These are phyloP conservation scores for Avahi laniger DNA, from an alignment of 2,797 vertebrate species.

Conservation along the genomic window DNA sequence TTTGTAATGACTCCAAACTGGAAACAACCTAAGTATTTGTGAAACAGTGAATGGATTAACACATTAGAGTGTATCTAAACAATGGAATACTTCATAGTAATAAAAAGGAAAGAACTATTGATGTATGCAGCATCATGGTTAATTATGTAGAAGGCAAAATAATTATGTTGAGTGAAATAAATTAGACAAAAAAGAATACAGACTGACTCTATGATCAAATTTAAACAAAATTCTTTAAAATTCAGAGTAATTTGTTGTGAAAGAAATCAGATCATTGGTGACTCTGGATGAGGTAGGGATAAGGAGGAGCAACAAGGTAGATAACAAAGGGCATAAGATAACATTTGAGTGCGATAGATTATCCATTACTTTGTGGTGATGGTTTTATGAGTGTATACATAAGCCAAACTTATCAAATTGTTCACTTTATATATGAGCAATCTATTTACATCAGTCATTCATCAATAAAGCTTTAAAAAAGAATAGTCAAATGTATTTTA, in stretches of 20 bases:
- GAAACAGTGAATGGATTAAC: background rate
- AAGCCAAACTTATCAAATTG: background rate
- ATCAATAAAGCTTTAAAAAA: background rate
- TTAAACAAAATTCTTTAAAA: background rate
- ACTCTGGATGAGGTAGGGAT: background rate
- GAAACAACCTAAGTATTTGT: background rate
- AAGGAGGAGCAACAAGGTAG: fast-evolving
- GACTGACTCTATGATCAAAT: background rate
- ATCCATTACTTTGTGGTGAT: background rate
- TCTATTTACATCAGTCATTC: background rate
- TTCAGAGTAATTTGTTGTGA: background rate
- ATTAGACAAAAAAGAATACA: background rate
- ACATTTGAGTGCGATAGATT: too few relatives aligned
- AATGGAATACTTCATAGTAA: background rate
- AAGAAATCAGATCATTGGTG: background rate
- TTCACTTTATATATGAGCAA: background rate
- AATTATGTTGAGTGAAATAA: background rate
- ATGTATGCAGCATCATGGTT: background rate
- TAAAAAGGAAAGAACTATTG: background rate
- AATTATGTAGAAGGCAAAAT: background rate
- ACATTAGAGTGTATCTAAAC: background rate
- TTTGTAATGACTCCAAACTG: background rate
- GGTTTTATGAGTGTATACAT: background rate
- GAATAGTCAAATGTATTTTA: background rate
- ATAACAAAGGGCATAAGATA: background rate